These are phyloP conservation scores for Lutjanus argentimaculatus DNA, from an alignment of 2,797 vertebrate genomes.

Conservation along the genomic window DNA sequence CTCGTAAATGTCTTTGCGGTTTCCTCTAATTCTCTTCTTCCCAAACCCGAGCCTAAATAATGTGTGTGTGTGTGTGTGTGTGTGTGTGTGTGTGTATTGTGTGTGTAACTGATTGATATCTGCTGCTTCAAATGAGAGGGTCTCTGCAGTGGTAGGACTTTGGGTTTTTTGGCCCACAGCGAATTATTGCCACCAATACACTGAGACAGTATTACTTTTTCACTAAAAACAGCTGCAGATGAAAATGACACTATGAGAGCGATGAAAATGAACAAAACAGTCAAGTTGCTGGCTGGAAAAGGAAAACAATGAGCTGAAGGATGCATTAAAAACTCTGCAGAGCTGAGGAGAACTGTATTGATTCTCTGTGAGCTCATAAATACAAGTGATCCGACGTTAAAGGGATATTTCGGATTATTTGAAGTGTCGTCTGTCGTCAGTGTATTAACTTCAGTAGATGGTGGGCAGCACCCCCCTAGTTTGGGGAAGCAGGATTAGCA, in stretches of 20 bases:
- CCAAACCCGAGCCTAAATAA: slow-evolving; percentile 25
- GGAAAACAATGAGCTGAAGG: slow-evolving; percentile 1
- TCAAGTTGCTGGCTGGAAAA: background rate
- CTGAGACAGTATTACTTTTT: slow-evolving; percentile 30
- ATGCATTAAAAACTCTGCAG: too few species aligned
- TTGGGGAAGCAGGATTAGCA: too few species aligned
- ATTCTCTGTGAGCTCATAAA: background rate
- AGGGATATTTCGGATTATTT: too few species aligned
- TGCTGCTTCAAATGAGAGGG: slow-evolving; percentile 56
- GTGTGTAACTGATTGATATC: slow-evolving; percentile 54
- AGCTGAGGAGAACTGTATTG: background rate
- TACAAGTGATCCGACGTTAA: background rate
- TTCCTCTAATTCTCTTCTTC: slow-evolving; percentile 61
- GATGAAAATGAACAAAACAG: background rate
- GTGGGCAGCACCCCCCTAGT: too few species aligned
- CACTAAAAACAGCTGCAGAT: slow-evolving; percentile 20
- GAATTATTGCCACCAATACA: slow-evolving; percentile 41
- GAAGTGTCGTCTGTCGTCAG: too few species aligned
- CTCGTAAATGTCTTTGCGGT: slow-evolving; percentile 72
- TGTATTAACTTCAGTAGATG: too few species aligned
- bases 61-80: slow-evolving; percentile 36
- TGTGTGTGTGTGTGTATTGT: slow-evolving; percentile 29
- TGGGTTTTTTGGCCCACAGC: slow-evolving; percentile 43
- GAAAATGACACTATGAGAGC: background rate
- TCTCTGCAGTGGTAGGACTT: slow-evolving; percentile 47